phyloP scores from a whole-genome alignment of 2,888 invertebrate genomes.

The Leptinotarsa tumamoca region DNA sequence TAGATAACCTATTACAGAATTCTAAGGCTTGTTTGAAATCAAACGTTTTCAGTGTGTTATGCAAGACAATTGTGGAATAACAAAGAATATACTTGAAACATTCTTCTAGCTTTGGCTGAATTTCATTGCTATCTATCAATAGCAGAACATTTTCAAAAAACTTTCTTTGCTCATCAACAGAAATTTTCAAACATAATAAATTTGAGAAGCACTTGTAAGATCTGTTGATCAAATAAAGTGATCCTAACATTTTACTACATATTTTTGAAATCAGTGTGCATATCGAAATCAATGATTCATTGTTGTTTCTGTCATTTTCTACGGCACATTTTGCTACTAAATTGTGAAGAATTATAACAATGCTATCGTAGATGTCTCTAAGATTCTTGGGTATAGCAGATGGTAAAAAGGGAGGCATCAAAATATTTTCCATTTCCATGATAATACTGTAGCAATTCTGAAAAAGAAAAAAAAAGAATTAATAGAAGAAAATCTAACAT shows the following conservation, averaged over 20 bases:
- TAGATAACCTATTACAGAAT: slow-evolving; percentile 30
- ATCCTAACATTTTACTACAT: slow-evolving; percentile 26
- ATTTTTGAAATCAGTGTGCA: slow-evolving; percentile 29
- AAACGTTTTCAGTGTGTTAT: slow-evolving; percentile 32
- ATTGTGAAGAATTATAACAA: slow-evolving; percentile 35
- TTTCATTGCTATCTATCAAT: slow-evolving; percentile 1
- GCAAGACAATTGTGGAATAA: slow-evolving; percentile 35
- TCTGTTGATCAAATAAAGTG: slow-evolving; percentile 20
- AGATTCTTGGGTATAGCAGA: slow-evolving; percentile 21
- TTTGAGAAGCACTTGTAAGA: slow-evolving; percentile 31
- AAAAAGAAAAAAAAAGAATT: slow-evolving; percentile 8
- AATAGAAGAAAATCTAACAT: not conserved
- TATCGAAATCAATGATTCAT: slow-evolving; percentile 27
- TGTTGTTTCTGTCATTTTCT: slow-evolving; percentile 16
- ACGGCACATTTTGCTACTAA: slow-evolving; percentile 20
- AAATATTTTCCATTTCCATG: slow-evolving; percentile 29
- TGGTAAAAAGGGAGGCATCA: slow-evolving; percentile 30
- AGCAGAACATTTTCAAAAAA: slow-evolving; percentile 31
- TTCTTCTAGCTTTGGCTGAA: slow-evolving; percentile 22
- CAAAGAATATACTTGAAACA: slow-evolving; percentile 31
- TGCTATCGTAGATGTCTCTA: slow-evolving; percentile 29
- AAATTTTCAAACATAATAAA: slow-evolving; percentile 24
- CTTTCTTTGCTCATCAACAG: slow-evolving; percentile 23
- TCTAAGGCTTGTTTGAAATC: slow-evolving; percentile 36
- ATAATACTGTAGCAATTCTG: slow-evolving; percentile 28